phyloP scores from a whole-genome alignment of 2,888 invertebrate genomes.

The Stenurella melanura region DNA sequence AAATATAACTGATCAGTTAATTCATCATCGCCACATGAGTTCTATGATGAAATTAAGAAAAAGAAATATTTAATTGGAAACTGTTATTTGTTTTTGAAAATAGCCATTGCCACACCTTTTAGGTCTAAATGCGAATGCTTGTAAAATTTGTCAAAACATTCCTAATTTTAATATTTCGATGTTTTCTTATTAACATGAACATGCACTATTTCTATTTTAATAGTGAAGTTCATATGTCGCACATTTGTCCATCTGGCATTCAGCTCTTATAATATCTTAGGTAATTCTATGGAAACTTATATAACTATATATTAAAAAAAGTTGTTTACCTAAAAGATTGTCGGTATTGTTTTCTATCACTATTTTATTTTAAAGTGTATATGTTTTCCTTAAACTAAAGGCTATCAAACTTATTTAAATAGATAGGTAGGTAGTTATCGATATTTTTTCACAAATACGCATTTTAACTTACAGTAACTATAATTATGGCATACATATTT shows the following conservation, averaged over 20 bases:
- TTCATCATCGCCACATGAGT: too few relatives aligned
- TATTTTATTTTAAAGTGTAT: conserved; percentile 35
- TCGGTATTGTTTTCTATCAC: conserved; percentile 26
- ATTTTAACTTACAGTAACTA: conserved; percentile 25
- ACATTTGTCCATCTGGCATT: conserved; percentile 23
- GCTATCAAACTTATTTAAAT: conserved; percentile 26
- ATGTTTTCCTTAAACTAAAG: conserved; percentile 39
- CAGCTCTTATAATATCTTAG: not conserved
- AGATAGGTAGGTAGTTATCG: conserved; percentile 29
- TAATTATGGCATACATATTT: conserved; percentile 32
- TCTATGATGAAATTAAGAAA: too few relatives aligned
- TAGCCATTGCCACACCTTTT: too few relatives aligned
- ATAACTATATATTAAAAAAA: not conserved
- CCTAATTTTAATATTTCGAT: too few relatives aligned
- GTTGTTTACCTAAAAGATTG: conserved; percentile 11
- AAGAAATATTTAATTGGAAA: too few relatives aligned
- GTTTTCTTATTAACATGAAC: too few relatives aligned
- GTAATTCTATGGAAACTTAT: conserved; percentile 9
- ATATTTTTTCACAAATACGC: conserved; percentile 28
- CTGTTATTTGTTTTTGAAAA: too few relatives aligned
- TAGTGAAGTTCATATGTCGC: not conserved
- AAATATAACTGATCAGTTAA: too few relatives aligned
- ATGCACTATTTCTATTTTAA: too few relatives aligned
- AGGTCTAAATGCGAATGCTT: too few relatives aligned
- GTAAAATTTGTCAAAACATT: too few relatives aligned